A percentile compares a stretch with the other conserved stretches of the same genome.
These are phyloP conservation scores for Holocentrus rufus DNA, from an alignment of 2,797 vertebrate species.

Conservation along the genomic window DNA sequence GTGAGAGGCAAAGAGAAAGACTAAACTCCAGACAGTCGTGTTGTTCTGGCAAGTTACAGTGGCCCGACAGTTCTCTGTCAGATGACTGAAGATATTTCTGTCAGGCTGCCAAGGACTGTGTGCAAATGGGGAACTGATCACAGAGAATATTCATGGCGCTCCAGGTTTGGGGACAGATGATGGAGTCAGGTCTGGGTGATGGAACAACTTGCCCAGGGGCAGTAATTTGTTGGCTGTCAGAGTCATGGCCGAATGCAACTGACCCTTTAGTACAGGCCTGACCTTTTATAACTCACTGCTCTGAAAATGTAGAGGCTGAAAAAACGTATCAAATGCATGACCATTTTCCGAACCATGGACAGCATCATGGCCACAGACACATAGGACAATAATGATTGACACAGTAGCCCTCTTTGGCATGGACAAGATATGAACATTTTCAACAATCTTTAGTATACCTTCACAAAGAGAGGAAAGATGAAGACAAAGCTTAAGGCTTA, in stretches of 20 bases:
- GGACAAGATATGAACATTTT: too few species aligned
- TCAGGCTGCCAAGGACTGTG: slow-evolving; percentile 38
- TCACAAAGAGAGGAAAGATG: neutral
- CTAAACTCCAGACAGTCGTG: neutral
- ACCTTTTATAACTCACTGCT: slow-evolving; percentile 5
- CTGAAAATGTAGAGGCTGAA: slow-evolving; percentile 9
- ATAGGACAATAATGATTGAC: neutral
- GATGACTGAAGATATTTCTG: slow-evolving; percentile 28
- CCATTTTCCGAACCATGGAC: slow-evolving; percentile 36
- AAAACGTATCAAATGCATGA: neutral
- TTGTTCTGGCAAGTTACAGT: neutral
- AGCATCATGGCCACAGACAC: neutral
- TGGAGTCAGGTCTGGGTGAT: slow-evolving; percentile 23
- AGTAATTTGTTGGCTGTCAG: slow-evolving; percentile 27
- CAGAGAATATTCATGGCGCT: slow-evolving; percentile 39
- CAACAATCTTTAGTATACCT: neutral
- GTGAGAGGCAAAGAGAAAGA: neutral
- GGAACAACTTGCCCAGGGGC: slow-evolving; percentile 21
- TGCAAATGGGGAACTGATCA: slow-evolving; percentile 44
- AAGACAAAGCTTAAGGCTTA: neutral
- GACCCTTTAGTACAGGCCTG: slow-evolving; percentile 8
- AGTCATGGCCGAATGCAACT: slow-evolving; percentile 5
- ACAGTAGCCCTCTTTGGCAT: too few species aligned
- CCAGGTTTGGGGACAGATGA: slow-evolving; percentile 16
- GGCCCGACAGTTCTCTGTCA: neutral